Conservation (phyloP, 2,113 vertebrate genomes). For the Eulemur macaco region DNA sequence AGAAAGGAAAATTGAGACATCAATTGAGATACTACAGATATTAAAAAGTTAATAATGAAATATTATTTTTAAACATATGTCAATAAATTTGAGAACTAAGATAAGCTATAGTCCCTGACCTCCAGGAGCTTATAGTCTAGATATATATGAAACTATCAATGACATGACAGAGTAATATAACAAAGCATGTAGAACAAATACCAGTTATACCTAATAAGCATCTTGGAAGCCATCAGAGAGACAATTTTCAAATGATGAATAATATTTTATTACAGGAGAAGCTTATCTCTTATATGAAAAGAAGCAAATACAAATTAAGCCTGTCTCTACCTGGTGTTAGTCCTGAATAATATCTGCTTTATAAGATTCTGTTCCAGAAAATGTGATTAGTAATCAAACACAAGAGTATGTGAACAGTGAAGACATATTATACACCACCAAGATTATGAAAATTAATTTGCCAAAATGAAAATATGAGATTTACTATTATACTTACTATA, state of each 20-base stretch:
- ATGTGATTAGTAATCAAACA: neutral
- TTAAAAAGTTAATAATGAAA: neutral
- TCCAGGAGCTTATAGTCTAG: neutral
- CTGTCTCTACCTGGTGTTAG: neutral
- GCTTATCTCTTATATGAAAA: neutral
- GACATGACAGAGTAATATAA: neutral
- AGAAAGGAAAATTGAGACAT: neutral
- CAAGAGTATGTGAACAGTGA: neutral
- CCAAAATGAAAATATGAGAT: neutral
- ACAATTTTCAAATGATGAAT: constrained; percentile 2
- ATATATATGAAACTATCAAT: neutral
- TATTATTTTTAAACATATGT: neutral
- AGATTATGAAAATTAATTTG: neutral
- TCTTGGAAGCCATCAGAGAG: neutral
- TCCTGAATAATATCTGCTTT: neutral
- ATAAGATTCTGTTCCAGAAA: neutral
- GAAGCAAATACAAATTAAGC: neutral
- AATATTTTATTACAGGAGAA: neutral
- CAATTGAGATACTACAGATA: neutral
- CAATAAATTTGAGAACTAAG: neutral
- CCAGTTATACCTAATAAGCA: neutral
- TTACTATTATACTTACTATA: neutral
- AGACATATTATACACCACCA: neutral
- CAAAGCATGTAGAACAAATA: neutral
- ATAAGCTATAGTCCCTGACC: neutral